Conservation (phyloP, 64 coral and sea anemone genomes). For the Actinia equina region DNA sequence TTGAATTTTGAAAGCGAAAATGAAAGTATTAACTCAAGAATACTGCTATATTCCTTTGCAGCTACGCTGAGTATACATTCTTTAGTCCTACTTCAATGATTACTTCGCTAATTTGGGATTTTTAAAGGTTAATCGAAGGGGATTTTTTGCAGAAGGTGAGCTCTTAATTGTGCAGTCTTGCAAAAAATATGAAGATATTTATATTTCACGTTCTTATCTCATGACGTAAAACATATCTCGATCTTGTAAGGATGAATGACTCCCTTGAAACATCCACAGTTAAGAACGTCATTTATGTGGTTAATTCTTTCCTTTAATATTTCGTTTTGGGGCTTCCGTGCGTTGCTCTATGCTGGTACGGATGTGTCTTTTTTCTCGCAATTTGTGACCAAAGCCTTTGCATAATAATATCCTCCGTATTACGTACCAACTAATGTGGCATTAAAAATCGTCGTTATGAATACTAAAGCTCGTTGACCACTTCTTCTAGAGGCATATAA, state of each 20-base stretch:
- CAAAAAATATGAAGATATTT: neutral
- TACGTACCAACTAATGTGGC: no score
- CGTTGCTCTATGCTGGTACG: neutral
- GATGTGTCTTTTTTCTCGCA: neutral
- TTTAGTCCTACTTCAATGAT: neutral
- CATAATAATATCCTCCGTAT: neutral
- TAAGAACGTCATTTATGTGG: neutral
- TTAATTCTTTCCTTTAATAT: neutral
- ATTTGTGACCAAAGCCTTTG: neutral
- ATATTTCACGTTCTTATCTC: neutral
- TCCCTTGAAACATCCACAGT: neutral
- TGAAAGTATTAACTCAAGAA: neutral
- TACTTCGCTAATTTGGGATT: neutral
- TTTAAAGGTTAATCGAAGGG: neutral
- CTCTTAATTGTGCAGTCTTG: neutral
- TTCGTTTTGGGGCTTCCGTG: neutral
- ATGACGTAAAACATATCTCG: neutral
- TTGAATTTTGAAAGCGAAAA: slow-evolving; percentile 14
- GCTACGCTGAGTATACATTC: neutral
- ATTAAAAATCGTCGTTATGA: neutral
- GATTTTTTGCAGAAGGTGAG: neutral
- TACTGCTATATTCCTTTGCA: neutral
- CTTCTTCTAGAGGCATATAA: neutral
- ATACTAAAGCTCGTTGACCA: neutral
- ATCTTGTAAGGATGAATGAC: neutral